Evolutionary conservation across 2,797 vertebrate genomes (phyloP).

Genomic region (Amblyraja radiata): DNA sequence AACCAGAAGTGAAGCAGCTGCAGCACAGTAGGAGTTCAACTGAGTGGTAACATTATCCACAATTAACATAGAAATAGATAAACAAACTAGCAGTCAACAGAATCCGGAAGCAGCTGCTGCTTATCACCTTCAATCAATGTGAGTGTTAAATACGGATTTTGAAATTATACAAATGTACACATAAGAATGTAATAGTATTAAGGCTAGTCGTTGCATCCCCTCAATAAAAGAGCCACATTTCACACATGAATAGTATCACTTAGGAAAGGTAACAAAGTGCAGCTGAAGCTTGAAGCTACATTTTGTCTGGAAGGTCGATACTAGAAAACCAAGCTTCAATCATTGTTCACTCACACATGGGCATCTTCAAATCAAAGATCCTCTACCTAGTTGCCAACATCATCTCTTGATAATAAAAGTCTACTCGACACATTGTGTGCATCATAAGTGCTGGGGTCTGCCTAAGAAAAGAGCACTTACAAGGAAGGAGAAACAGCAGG

Average conservation of each 20-base stretch:
- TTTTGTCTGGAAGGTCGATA: too few species aligned
- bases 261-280: background rate
- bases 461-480: background rate
- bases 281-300: too few species aligned
- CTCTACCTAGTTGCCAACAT: too few species aligned
- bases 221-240: background rate
- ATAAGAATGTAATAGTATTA: background rate
- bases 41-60: constrained; percentile 21
- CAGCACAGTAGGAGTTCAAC: constrained; percentile 6
- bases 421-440: too few species aligned
- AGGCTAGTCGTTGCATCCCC: background rate
- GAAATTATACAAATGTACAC: background rate
- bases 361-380: too few species aligned
- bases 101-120: background rate
- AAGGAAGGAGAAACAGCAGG: too few species aligned
- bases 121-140: background rate
- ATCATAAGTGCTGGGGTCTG: background rate
- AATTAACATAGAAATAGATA: constrained; percentile 18
- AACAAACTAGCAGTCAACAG: background rate
- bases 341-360: too few species aligned
- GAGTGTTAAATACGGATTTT: background rate
- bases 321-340: too few species aligned
- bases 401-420: too few species aligned
- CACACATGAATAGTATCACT: background rate
- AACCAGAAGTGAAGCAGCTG: constrained; percentile 27